Evolutionary conservation across 2,797 vertebrate genomes (phyloP), one percentile per base, ranked within the genome.

Genomic region (Acestrorhynchus altus): DNA sequence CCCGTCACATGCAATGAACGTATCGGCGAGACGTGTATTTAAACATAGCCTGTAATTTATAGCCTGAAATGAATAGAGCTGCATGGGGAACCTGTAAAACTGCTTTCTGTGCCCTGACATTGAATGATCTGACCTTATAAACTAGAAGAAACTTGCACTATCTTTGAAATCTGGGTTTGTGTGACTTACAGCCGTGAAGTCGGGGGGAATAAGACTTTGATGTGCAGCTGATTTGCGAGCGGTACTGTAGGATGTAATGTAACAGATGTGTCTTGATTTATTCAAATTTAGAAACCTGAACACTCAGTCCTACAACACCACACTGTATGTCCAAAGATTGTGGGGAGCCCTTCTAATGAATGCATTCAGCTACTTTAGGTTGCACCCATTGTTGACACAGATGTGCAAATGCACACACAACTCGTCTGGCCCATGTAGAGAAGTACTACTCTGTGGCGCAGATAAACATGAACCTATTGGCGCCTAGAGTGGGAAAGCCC

Each of bases 1-100:
- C 72, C 52, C 85, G 87, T 88, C 87, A 87, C 79, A 86, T 77
- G 76, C 81, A 90, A 86, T 89, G 82, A 88, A 85, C 86, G 83
- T 75, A 67, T 78, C 78, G 87, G 83, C 83, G 81, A 86, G 85
- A 89, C 82, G 74, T 83, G 81, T 85, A 83, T 86, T 85, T 87
- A 89, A 85, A 72, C 82, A 61, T 69, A 60, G 61, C 44, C 70
- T 76, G 74, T 57, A 69, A 46, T 85, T 73, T 72, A 71, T 75
- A 66, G 66, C 51, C 20, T 49, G 39, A 51, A 42, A 69, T 83
- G 52, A 81, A 83, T 51, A 44, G 78, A 77, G 75, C 78, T 85
- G 85, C 84, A 76, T 81, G 82, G 72, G 76, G 57, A 75, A 83
- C 78, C 42, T 77, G 44, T 76, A 72, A 80, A 72, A 84, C 82